Base-by-base conservation (phyloP, 2,797 vertebrate genomes). In the Mus minutoides region DNA sequence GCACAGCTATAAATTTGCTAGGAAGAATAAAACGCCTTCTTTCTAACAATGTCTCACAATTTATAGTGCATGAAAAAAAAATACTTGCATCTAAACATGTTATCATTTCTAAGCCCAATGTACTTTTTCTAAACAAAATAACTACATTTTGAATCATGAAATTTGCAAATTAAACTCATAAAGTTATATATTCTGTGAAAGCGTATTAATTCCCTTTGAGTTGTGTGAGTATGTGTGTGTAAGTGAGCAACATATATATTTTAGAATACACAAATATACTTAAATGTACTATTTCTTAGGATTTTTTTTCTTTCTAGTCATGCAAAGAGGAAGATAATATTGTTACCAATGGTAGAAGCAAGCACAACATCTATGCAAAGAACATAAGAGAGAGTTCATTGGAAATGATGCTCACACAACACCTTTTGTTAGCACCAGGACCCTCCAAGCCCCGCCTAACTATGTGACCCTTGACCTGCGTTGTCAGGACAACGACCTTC, bases 111-210 rank as follows among this genome's bases (percentile, higher is more conserved):
- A 54, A 24, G 34, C 24, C 40, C 22, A 71, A 54, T 75, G 29
- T 4, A 14, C 71, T 90, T 92, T 26, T 77, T 14, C 4, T 58
- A 90, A 56, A 87, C 69, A 43, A 71, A 91, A 85, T 0, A 67
- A 49, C 7, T 88, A 82, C 80, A 75, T 90, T 76, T 96, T 16
- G 94, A 90, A 94, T 78, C 10, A 91, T 78, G 37, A 90, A 71
- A 93, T 58, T 73, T 92, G 2, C 12, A 94, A 84, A 60, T 75
- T 58, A 95, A 83, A 85, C 4, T 24, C 56, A 4, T 43, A 43
- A 94, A 90, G 64, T 49, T 37, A 87, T 88, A 37, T 84, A 56
- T 92, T 73, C 80, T 3, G 10, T 52, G 56, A 80, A 31, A 40
- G 2, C 52, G 52, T 46, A 87, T 77, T 94, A 85, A 93, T 73